Evolutionary conservation across 2,888 invertebrate genomes (phyloP), one percentile per base, ranked within the genome.

Genomic region (Rhamphomyia laevipes): DNA sequence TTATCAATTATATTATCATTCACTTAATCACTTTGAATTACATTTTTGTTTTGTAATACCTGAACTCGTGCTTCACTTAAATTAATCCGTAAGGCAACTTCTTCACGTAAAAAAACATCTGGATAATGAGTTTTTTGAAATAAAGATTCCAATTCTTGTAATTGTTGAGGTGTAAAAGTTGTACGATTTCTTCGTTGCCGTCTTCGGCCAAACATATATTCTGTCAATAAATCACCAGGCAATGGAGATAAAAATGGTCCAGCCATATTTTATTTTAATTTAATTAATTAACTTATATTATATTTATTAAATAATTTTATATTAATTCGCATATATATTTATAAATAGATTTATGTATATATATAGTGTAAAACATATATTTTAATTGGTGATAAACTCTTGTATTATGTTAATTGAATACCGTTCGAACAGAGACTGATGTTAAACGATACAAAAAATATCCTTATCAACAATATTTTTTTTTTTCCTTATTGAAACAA

Each of bases 41-140:
- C 21, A 21, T 21, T 4, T 21, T 21, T 21, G 21, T 21, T 21
- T 21, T 21, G 3, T 21, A 21, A 51, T 63, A 72, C 71, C 68
- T 94, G 93, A 40, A 94, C 92, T 64, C 93, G 78, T 43, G 93
- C 93, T 73, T 94, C 94, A 2, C 92, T 90, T 9, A 94, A 75
- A 64, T 86, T 90, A 60, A 93, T 93, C 65, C 91, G 77, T 51
- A 91, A 71, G 0, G 94, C 94, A 10, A 93, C 89, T 72, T 93
- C 92, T 68, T 94, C 94, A 58, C 93, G 78, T 54, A 70, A 56
- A 51, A 70, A 70, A 18, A 93, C 93, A 63, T 93, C 93, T 7
- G 93, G 94, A 67, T 94, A 94, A 63, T 93, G 93, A 1, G 93
- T 94, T 71, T 91, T 90, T 68, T 91, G 90, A 70, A 94, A 94